phyloP scores from a whole-genome alignment of 2,113 vertebrate species.

The Acrocephalus arundinaceus region DNA sequence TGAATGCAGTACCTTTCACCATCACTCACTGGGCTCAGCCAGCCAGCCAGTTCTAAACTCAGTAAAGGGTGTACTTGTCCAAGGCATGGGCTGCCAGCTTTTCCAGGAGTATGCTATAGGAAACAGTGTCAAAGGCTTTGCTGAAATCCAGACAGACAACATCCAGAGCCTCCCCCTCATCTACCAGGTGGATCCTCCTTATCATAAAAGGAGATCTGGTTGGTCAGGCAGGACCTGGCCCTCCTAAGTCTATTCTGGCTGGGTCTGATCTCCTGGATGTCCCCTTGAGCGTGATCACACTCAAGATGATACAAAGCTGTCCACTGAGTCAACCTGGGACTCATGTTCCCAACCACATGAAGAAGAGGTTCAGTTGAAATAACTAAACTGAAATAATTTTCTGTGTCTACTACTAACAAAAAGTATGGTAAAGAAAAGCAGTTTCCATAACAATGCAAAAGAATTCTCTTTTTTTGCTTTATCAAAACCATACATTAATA shows the following conservation, averaged over 20 bases:
- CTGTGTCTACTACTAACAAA: background rate
- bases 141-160: background rate
- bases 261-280: background rate
- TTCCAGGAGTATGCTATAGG: background rate
- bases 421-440: background rate
- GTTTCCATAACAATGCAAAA: background rate
- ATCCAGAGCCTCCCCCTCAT: background rate
- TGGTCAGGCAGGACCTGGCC: background rate
- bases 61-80: background rate
- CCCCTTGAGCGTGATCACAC: background rate
- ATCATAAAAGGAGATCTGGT: background rate
- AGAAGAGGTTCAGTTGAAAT: background rate
- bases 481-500: background rate
- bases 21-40: too few species aligned
- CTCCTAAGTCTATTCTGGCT: background rate
- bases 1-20: background rate
- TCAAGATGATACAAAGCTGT: rapidly evolving
- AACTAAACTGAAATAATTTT: background rate
- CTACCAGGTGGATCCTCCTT: background rate
- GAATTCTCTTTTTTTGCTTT: background rate
- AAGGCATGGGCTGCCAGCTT: background rate
- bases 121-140: background rate
- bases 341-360: background rate
- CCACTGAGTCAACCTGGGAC: background rate
- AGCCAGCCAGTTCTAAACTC: background rate